These are phyloP conservation scores for Drosophila merina DNA, from an alignment of 2,888 invertebrate genomes.

Conservation along the genomic window DNA sequence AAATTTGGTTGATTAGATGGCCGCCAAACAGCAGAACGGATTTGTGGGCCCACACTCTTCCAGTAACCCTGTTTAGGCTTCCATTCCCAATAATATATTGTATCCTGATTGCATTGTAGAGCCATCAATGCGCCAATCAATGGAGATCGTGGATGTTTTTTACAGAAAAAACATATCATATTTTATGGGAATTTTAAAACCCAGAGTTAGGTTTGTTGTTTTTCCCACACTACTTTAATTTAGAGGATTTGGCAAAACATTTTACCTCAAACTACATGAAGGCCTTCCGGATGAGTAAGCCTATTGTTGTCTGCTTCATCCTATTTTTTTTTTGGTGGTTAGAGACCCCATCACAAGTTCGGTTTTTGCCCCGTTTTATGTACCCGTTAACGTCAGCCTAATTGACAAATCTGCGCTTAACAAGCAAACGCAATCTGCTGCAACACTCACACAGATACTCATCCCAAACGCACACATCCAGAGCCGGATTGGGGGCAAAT, in stretches of 20 bases:
- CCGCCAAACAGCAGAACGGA: slow-evolving; percentile 48
- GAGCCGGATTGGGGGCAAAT: slow-evolving; percentile 37
- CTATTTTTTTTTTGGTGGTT: slow-evolving; percentile 23
- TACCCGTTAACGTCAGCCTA: slow-evolving; percentile 61
- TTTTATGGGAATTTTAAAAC: neutral
- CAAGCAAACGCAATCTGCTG: slow-evolving; percentile 59
- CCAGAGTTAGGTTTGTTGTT: neutral
- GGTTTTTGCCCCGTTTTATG: slow-evolving; percentile 35
- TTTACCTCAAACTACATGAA: neutral
- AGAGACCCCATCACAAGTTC: slow-evolving; percentile 11
- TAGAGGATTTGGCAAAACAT: no score
- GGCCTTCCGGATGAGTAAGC: neutral
- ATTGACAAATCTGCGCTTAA: slow-evolving; percentile 72
- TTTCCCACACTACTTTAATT: neutral
- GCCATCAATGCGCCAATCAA: slow-evolving; percentile 15
- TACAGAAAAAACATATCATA: no score
- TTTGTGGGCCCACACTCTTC: slow-evolving; percentile 5
- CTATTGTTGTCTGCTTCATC: neutral
- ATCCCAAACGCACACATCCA: slow-evolving; percentile 18
- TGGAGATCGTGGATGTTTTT: neutral
- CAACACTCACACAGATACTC: slow-evolving; percentile 40
- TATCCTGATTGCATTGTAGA: slow-evolving; percentile 5
- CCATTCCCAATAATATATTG: slow-evolving; percentile 19
- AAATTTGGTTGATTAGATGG: slow-evolving; percentile 78
- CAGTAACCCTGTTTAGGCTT: slow-evolving; percentile 3